Conservation (phyloP, 2,888 invertebrate genomes). For the Ochropacha duplaris region DNA sequence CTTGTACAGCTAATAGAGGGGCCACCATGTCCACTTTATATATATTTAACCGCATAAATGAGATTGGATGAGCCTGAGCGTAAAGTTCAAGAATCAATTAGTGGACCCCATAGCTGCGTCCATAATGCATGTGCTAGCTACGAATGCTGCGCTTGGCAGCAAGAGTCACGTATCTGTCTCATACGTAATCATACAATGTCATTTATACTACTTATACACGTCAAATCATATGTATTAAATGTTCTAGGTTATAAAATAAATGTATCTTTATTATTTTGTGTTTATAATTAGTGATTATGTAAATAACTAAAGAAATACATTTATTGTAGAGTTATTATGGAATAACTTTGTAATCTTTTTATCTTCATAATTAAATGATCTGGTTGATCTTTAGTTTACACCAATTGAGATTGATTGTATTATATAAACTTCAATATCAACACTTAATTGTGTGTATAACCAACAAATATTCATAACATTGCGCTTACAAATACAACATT, state of each 20-base stretch:
- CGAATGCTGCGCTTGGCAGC: constrained; percentile 6
- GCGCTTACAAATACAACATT: not conserved
- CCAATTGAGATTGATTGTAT: not conserved
- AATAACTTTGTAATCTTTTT: no score
- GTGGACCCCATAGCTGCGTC: constrained; percentile 36
- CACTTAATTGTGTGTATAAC: not conserved
- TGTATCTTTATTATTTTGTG: no score
- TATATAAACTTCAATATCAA: not conserved
- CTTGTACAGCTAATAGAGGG: not conserved
- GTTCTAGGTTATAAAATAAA: no score
- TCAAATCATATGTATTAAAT: no score
- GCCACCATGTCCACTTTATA: not conserved
- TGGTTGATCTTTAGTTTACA: not conserved
- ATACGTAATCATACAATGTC: no score
- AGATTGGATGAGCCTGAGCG: constrained; percentile 30
- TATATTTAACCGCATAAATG: constrained; percentile 16
- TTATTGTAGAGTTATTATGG: no score
- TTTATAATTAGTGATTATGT: no score
- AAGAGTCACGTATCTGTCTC: not conserved
- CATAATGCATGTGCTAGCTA: constrained; percentile 56
- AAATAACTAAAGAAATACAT: no score
- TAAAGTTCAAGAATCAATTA: constrained; percentile 65
- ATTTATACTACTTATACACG: no score
- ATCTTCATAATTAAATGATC: not conserved
- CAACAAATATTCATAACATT: not conserved